Base-by-base conservation (phyloP, 2,797 vertebrate genomes). In the Sebastolobus alascanus region DNA sequence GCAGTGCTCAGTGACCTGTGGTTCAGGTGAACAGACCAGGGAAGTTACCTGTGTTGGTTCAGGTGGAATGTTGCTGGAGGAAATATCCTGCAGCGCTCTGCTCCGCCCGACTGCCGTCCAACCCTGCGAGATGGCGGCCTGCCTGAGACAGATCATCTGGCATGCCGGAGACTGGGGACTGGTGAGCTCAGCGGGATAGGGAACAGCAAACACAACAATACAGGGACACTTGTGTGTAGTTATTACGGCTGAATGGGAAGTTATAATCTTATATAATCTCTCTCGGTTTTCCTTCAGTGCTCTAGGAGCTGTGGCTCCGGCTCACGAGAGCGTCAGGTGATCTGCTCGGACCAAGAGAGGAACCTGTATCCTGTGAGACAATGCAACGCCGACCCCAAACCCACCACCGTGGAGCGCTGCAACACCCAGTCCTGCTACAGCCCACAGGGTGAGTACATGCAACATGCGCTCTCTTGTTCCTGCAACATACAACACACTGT, bases 1-100 rank as follows among this genome's bases (percentile, higher is more conserved):
- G 29, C 91, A 99, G 98, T 99, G 98, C 90, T 98, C 98, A 0
- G 96, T 96, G 73, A 97, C 94, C 65, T 99, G 98, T 1, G 97
- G 97, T 0, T 79, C 95, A 9, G 98, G 98, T 0, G 85, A 97
- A 55, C 97, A 97, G 94, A 97, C 92, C 72, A 93, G 98, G 12
- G 94, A 95, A 0, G 94, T 98, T 79, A 95, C 92, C 59, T 99
- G 98, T 75, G 92, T 86, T 43, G 94, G 95, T 0, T 92, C 94
- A 1, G 90, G 92, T 20, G 97, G 96, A 1, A 78, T 91, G 70
- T 91, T 66, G 78, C 90, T 97, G 73, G 96, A 93, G n/a, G 95
- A 97, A 6, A 85, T 92, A 0, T 91, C 92, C 4, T 99, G 98
- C 84, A 86, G 95, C 55, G 38, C 68, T 56, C 85, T 96, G 86